Conservation (phyloP, 2,888 invertebrate genomes). For the Minunthozetes semirufus region DNA sequence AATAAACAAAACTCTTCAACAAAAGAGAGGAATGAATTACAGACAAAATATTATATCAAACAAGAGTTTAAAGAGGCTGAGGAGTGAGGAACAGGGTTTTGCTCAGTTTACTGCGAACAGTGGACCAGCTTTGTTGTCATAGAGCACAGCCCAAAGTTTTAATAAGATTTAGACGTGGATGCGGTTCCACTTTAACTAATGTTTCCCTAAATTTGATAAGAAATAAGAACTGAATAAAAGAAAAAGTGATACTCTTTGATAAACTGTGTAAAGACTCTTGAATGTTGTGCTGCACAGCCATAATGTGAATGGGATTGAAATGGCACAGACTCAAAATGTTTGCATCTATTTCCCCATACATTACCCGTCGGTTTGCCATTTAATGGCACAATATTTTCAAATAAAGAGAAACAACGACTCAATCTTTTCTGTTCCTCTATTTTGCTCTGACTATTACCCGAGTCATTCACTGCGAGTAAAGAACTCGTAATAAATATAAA, state of each 20-base stretch:
- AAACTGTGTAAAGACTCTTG: neutral
- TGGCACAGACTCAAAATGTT: constrained; percentile 8
- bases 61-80: neutral
- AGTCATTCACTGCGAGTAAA: neutral
- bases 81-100: neutral
- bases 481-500: neutral
- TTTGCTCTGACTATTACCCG: neutral
- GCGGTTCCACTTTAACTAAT: constrained; percentile 5
- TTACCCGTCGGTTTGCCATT: neutral
- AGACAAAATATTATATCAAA: neutral
- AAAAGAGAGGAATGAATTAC: neutral
- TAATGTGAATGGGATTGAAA: constrained; percentile 7
- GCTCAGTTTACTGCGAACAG: constrained; percentile 6
- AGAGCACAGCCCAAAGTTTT: neutral
- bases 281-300: neutral
- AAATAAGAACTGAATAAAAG: constrained; percentile 6
- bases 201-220: constrained; percentile 23
- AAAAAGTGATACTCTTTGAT: constrained; percentile 25
- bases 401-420: constrained; percentile 13
- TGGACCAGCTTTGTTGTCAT: neutral
- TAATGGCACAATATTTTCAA: constrained; percentile 15
- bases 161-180: neutral
- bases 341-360: neutral
- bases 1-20: neutral
- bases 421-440: neutral